Conservation (phyloP, 1,140 invertebrate genomes). For the Pseudomyrmex pallidus region DNA sequence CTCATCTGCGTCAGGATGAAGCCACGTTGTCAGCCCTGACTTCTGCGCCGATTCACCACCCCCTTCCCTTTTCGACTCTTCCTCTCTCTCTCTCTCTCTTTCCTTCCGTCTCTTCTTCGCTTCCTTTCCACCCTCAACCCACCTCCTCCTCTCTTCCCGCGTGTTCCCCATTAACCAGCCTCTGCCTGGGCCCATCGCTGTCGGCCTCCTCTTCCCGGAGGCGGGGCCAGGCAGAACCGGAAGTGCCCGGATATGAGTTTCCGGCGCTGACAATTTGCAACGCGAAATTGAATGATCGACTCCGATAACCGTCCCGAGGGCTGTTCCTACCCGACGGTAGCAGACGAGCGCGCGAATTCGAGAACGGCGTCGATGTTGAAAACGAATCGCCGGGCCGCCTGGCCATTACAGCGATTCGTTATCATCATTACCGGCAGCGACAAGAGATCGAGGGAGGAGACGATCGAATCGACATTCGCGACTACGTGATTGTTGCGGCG, state of each 20-base stretch:
- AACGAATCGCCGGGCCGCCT: slow-evolving; percentile 71
- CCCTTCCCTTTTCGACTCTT: not conserved
- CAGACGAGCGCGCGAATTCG: slow-evolving; percentile 60
- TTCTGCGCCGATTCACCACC: slow-evolving; percentile 2
- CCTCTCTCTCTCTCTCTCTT: slow-evolving; percentile 4
- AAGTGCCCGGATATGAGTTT: slow-evolving; percentile 86
- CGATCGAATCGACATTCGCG: not conserved
- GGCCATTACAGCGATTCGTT: slow-evolving; percentile 74
- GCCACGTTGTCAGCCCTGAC: slow-evolving; percentile 41
- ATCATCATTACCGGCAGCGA: slow-evolving; percentile 72
- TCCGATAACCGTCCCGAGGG: slow-evolving; percentile 64
- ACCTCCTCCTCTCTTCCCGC: slow-evolving; percentile 28
- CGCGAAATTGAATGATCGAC: slow-evolving; percentile 68
- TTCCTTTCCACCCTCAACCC: slow-evolving; percentile 35
- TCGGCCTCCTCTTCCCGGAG: slow-evolving; percentile 38
- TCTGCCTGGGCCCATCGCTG: slow-evolving; percentile 46
- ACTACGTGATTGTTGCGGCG: slow-evolving; percentile 17
- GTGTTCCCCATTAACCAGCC: slow-evolving; percentile 26
- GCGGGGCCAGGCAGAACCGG: slow-evolving; percentile 69
- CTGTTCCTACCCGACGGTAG: slow-evolving; percentile 56
- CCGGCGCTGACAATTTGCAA: slow-evolving; percentile 85
- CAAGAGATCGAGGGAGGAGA: slow-evolving; percentile 17
- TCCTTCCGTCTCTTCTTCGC: slow-evolving; percentile 44
- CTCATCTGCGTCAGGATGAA: slow-evolving; percentile 57
- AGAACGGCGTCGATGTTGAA: slow-evolving; percentile 59